These are phyloP conservation scores for Tetrapedia diversipes DNA, from an alignment of 2,888 invertebrate species.

Conservation along the genomic window DNA sequence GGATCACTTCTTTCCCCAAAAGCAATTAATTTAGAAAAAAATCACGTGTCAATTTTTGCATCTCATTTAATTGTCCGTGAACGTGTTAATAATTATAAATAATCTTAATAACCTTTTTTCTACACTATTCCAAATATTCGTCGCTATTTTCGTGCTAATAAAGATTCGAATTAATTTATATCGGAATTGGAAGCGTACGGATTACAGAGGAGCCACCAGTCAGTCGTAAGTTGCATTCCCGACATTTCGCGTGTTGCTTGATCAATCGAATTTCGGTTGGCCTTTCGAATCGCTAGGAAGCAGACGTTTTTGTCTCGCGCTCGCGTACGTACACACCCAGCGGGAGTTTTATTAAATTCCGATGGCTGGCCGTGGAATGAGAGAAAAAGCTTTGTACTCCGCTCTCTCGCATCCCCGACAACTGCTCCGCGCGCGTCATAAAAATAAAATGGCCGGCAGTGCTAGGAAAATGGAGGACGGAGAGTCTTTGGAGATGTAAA, in stretches of 20 bases:
- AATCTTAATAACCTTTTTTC: too few relatives aligned
- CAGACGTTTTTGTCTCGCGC: conserved; percentile 51
- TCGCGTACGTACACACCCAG: conserved; percentile 60
- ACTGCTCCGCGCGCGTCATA: conserved; percentile 55
- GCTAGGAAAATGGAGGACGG: too few relatives aligned
- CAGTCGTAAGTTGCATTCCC: conserved; percentile 12
- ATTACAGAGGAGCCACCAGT: not conserved
- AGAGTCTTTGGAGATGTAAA: conserved; percentile 47
- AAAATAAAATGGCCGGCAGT: too few relatives aligned
- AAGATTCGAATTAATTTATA: conserved; percentile 6
- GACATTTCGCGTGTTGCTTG: conserved; percentile 27
- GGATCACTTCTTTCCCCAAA: too few relatives aligned
- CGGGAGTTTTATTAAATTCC: conserved; percentile 75
- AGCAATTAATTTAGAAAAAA: too few relatives aligned
- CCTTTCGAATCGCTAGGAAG: conserved; percentile 45
- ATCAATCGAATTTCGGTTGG: conserved; percentile 55
- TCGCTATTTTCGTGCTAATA: not conserved
- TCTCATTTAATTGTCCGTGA: too few relatives aligned
- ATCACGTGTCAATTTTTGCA: too few relatives aligned
- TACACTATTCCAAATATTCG: not conserved
- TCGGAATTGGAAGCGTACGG: not conserved
- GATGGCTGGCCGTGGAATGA: conserved; percentile 59
- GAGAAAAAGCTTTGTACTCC: conserved; percentile 60
- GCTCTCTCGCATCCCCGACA: conserved; percentile 42
- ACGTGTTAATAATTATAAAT: too few relatives aligned